Conservation (phyloP, 1,140 invertebrate species). For the Drosophila pseudoananassae region DNA sequence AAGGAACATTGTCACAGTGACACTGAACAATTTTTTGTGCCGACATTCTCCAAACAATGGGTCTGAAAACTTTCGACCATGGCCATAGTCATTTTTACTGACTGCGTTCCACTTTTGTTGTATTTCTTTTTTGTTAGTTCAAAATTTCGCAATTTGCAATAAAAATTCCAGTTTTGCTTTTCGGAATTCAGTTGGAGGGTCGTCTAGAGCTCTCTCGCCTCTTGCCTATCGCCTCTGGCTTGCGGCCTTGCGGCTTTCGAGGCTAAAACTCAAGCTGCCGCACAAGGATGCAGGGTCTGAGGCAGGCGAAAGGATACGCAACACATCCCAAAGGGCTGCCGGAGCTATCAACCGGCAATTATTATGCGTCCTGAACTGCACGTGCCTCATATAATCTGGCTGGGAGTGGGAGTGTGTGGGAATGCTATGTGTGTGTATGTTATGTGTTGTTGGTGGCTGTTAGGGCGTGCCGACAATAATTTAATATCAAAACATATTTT, state of each 20-base stretch:
- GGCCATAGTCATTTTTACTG: slow-evolving; percentile 23
- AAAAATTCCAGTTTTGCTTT: slow-evolving; percentile 81
- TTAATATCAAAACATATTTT: slow-evolving; percentile 83
- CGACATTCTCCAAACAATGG: slow-evolving; percentile 51
- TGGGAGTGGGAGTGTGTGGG: not conserved
- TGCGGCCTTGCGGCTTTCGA: slow-evolving; percentile 51
- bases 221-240: slow-evolving; percentile 23
- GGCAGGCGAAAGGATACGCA: slow-evolving; percentile 52
- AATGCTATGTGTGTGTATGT: slow-evolving; percentile 1
- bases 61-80: slow-evolving; percentile 18
- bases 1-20: slow-evolving; percentile 31
- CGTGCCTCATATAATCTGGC: slow-evolving; percentile 40
- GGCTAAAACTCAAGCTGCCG: not conserved
- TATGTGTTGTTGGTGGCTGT: slow-evolving; percentile 15
- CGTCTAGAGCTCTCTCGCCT: slow-evolving; percentile 1
- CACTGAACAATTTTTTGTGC: slow-evolving; percentile 61
- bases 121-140: slow-evolving; percentile 61
- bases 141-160: slow-evolving; percentile 82
- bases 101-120: slow-evolving; percentile 27
- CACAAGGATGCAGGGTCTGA: not conserved
- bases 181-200: slow-evolving; percentile 67
- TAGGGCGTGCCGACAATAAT: slow-evolving; percentile 73
- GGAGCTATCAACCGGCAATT: slow-evolving; percentile 71
- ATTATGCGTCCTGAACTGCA: slow-evolving; percentile 66
- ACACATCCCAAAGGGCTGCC: slow-evolving; percentile 31